Conservation (phyloP, 2,888 invertebrate species). For the Cryptophagus acutangulus region DNA sequence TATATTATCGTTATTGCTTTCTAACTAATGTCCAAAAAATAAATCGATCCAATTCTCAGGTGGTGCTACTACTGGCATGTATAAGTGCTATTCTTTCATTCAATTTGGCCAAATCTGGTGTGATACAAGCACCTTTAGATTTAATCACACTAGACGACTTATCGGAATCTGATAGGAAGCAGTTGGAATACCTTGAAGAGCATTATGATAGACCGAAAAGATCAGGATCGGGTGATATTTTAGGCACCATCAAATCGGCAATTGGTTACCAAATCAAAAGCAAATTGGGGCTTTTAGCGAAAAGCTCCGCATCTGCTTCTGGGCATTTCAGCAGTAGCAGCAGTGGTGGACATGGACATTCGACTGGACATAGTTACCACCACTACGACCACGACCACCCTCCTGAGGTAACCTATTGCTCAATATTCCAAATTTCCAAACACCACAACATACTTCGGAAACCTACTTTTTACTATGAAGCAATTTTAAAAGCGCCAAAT, state of each 20-base stretch:
- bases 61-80: slow-evolving; percentile 25
- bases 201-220: slow-evolving; percentile 39
- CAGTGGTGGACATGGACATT: slow-evolving; percentile 36
- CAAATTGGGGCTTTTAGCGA: slow-evolving; percentile 54
- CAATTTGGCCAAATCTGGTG: slow-evolving; percentile 22
- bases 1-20: not conserved
- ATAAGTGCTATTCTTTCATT: slow-evolving; percentile 18
- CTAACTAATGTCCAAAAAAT: not conserved
- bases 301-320: slow-evolving; percentile 51
- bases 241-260: slow-evolving; percentile 28
- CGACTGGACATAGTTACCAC: slow-evolving; percentile 13
- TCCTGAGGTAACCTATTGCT: slow-evolving; percentile 25
- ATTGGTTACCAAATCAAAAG: slow-evolving; percentile 49
- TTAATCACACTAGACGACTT: slow-evolving; percentile 36
- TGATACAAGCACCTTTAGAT: slow-evolving; percentile 34
- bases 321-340: slow-evolving; percentile 51
- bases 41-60: slow-evolving; percentile 29
- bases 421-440: not conserved
- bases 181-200: slow-evolving; percentile 31
- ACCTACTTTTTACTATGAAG: too few relatives aligned
- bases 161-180: slow-evolving; percentile 31
- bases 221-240: slow-evolving; percentile 36
- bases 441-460: not conserved
- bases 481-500: not conserved
- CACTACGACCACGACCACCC: slow-evolving; percentile 15